A percentile compares a stretch with the other conserved stretches of the same genome.
phyloP scores from a whole-genome alignment of 2,113 vertebrate genomes.

The Cebus imitator region DNA sequence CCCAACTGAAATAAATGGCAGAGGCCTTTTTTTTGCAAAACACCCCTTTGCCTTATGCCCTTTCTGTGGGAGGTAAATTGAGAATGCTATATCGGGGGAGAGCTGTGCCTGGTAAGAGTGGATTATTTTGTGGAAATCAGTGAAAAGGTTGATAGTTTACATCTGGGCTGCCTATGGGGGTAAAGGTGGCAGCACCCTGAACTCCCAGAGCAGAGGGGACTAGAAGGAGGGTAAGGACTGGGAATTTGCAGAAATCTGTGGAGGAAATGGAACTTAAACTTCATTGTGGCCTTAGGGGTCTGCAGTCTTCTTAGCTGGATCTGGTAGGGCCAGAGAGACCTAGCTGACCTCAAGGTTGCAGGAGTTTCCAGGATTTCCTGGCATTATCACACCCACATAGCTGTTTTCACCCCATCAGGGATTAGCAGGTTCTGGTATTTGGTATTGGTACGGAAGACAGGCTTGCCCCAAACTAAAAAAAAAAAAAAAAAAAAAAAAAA shows the following conservation, averaged over 20 bases:
- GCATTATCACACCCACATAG: neutral
- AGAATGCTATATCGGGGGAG: neutral
- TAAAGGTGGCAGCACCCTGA: neutral
- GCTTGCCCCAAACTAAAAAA: neutral
- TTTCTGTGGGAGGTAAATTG: neutral
- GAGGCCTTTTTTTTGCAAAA: neutral
- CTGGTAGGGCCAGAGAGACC: neutral
- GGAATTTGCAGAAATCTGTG: neutral
- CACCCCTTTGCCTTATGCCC: neutral
- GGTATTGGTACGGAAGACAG: neutral
- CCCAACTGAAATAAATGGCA: neutral
- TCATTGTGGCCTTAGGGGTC: neutral
- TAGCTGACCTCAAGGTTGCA: rapidly evolving
- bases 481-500: too few relatives aligned
- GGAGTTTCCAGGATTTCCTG: rapidly evolving
- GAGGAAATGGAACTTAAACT: neutral
- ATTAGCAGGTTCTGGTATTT: neutral
- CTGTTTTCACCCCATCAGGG: neutral
- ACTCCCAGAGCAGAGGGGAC: neutral
- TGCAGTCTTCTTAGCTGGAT: neutral
- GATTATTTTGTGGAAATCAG: neutral
- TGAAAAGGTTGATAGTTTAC: neutral
- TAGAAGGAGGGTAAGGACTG: neutral
- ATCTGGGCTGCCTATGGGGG: neutral
- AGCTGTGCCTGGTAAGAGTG: neutral